Evolutionary conservation across 2,113 vertebrate genomes (phyloP).

Genomic region (Rhabdornis inornatus): DNA sequence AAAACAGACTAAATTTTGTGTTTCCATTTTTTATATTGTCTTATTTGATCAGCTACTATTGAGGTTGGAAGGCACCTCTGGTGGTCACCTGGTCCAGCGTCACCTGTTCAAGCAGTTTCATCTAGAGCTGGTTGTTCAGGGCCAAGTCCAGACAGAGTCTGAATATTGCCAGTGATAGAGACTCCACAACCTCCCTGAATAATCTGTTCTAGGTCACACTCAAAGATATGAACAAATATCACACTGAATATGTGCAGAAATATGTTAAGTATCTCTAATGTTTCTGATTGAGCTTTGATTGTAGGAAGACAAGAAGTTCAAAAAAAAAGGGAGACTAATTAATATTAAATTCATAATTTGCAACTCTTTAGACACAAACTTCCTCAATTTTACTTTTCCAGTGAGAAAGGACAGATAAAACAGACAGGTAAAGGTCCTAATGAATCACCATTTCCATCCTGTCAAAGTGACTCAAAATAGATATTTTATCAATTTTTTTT

Average conservation of each 20-base stretch:
- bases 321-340: not conserved
- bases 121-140: not conserved
- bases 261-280: not conserved
- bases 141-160: rapidly evolving
- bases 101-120: not conserved
- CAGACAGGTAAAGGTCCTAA: not conserved
- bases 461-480: not conserved
- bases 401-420: not conserved
- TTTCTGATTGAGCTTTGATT: not conserved
- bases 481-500: not conserved
- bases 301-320: not conserved
- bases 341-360: not conserved
- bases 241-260: not conserved
- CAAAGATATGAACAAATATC: not conserved
- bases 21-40: not conserved
- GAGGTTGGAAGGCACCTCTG: not conserved
- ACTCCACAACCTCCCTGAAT: not conserved
- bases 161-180: not conserved
- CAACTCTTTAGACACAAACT: not conserved
- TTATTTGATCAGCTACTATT: not conserved
- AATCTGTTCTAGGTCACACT: not conserved
- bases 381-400: not conserved
- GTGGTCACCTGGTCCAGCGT: not conserved
- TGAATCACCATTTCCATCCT: not conserved
- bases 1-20: not conserved